phyloP scores from a whole-genome alignment of 2,797 vertebrate species.

The Phataginus tricuspis region DNA sequence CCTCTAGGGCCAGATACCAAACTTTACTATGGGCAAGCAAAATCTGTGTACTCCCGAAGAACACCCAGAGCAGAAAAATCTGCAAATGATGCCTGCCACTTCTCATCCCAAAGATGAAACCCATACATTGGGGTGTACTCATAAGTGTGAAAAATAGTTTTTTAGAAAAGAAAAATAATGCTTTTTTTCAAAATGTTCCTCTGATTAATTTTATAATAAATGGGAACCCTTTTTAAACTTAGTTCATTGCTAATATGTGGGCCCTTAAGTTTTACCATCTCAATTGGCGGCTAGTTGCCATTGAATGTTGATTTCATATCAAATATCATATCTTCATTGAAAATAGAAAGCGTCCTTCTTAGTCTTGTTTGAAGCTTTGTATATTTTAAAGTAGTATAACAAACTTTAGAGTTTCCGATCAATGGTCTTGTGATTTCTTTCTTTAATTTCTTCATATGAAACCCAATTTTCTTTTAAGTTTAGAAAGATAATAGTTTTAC shows the following conservation, averaged over 20 bases:
- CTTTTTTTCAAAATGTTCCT: background rate
- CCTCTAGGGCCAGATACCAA: slow-evolving; percentile 93
- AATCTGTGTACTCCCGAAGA: slow-evolving; percentile 92
- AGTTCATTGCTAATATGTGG: background rate
- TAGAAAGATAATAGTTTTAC: background rate
- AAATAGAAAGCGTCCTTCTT: background rate
- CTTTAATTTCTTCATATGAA: background rate
- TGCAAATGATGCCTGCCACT: slow-evolving; percentile 53
- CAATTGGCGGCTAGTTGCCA: background rate
- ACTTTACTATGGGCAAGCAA: slow-evolving; percentile 94
- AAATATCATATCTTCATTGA: background rate
- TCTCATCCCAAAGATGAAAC: background rate
- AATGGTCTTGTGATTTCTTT: background rate
- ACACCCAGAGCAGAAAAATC: slow-evolving; percentile 93
- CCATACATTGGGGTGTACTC: background rate
- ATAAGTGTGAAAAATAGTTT: slow-evolving; percentile 43
- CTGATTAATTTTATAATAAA: background rate
- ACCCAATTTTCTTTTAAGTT: background rate
- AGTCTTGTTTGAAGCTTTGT: background rate
- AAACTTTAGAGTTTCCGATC: background rate
- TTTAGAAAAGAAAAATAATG: background rate
- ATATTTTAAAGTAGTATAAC: background rate
- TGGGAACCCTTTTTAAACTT: background rate
- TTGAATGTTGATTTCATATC: background rate
- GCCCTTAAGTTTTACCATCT: background rate